Evolutionary conservation across 2,113 vertebrate genomes (phyloP).

Genomic region (Phalacrocorax aristotelis): DNA sequence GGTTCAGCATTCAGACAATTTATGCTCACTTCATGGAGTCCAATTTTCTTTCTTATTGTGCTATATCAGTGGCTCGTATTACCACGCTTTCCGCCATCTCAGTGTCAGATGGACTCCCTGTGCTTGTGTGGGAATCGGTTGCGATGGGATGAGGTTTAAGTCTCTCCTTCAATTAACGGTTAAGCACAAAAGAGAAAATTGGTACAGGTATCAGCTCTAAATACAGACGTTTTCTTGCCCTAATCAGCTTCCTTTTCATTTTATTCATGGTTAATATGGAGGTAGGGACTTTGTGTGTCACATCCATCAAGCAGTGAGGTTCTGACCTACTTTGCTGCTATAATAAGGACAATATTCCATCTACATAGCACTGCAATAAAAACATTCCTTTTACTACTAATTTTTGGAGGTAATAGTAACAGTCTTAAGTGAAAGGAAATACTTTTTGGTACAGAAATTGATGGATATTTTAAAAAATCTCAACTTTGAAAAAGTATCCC

Average conservation of each 20-base stretch:
- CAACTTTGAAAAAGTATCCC: neutral
- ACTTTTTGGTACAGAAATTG: neutral
- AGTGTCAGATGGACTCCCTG: neutral
- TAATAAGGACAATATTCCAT: neutral
- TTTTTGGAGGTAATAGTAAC: neutral
- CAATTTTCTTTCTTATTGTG: neutral
- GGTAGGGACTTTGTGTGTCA: neutral
- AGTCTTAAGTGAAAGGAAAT: neutral
- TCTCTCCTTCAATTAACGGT: neutral
- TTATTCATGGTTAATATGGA: conserved; percentile 4
- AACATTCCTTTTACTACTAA: neutral
- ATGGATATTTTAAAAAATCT: neutral
- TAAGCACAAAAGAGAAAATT: conserved; percentile 14
- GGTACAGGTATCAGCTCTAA: conserved; percentile 17
- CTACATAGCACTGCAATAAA: neutral
- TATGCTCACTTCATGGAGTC: neutral
- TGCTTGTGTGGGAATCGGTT: neutral
- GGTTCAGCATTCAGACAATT: neutral
- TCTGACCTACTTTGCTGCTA: conserved; percentile 37
- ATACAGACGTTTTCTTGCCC: neutral
- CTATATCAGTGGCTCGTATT: neutral
- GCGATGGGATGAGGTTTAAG: neutral
- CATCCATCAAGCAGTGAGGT: neutral
- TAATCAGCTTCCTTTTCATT: conserved; percentile 7
- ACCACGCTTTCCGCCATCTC: neutral